These are phyloP conservation scores for Phymastichus coffea DNA, from an alignment of 1,140 invertebrate genomes.

Conservation along the genomic window DNA sequence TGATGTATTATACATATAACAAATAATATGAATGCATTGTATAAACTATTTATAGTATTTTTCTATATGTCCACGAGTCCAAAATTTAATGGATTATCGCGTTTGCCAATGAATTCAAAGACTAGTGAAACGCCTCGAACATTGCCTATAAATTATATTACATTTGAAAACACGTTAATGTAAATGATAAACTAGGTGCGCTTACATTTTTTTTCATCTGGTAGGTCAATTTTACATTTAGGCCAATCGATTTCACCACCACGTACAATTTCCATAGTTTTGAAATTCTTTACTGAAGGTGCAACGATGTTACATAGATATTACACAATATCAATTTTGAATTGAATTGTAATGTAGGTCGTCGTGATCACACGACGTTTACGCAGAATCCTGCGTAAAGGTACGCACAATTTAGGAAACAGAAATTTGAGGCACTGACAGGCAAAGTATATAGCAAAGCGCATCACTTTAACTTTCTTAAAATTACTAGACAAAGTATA, in stretches of 20 bases:
- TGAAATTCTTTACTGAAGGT: conserved; percentile 7
- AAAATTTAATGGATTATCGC: conserved; percentile 21
- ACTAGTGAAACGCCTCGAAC: conserved; percentile 25
- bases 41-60: conserved; percentile 18
- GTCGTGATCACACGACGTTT: conserved; percentile 3
- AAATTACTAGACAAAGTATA: conserved; percentile 17
- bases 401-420: conserved; percentile 6
- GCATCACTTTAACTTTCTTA: conserved; percentile 1
- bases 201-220: conserved; percentile 19
- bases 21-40: conserved; percentile 23
- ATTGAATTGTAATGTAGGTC: conserved; percentile 1
- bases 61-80: conserved; percentile 14
- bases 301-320: conserved; percentile 5
- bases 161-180: background rate
- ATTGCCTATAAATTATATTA: background rate
- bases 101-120: conserved; percentile 26
- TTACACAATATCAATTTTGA: conserved; percentile 6
- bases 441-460: conserved; percentile 22
- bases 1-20: conserved; percentile 25
- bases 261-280: conserved; percentile 6
- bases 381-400: conserved; percentile 21
- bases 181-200: background rate
- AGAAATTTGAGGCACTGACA: conserved; percentile 23
- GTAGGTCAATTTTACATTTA: conserved; percentile 12
- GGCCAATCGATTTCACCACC: conserved; percentile 17